Evolutionary conservation across 1,140 invertebrate genomes (phyloP).

Genomic region (Euwallacea fornicatus): DNA sequence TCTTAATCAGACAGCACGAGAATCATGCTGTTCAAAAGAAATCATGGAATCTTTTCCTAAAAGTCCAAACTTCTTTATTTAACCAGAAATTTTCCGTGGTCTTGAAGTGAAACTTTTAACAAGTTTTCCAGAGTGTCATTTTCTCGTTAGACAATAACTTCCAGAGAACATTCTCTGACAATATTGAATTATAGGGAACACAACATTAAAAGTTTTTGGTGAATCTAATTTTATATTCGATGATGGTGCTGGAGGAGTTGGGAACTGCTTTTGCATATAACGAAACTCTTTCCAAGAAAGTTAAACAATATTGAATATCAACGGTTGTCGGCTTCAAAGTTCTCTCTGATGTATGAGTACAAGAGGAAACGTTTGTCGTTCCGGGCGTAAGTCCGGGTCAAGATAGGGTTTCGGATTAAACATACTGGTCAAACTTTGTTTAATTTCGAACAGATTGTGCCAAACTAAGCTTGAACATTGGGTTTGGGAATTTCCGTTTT

Average conservation of each 20-base stretch:
- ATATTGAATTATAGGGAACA: conserved; percentile 1
- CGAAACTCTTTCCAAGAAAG: no score
- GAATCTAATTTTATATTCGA: background rate
- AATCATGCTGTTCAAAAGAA: no score
- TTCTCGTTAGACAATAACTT: background rate
- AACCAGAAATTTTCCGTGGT: background rate
- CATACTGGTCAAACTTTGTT: conserved; percentile 4
- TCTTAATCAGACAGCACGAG: no score
- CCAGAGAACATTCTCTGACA: background rate
- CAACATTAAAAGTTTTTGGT: background rate
- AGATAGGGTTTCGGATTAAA: conserved; percentile 6
- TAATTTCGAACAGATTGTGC: conserved; percentile 1
- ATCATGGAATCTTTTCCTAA: no score
- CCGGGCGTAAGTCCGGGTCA: conserved; percentile 1
- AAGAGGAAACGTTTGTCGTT: background rate
- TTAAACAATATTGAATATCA: no score
- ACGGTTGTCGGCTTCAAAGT: no score
- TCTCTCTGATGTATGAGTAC: no score
- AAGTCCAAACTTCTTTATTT: conserved; percentile 1
- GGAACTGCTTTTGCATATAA: no score
- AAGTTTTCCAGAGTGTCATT: conserved; percentile 1
- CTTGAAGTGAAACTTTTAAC: background rate
- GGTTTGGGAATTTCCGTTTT: background rate
- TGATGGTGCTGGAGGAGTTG: no score
- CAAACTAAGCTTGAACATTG: background rate